These are phyloP conservation scores for Acrocephalus kingi DNA, from an alignment of 2,113 vertebrate species.

Conservation along the genomic window DNA sequence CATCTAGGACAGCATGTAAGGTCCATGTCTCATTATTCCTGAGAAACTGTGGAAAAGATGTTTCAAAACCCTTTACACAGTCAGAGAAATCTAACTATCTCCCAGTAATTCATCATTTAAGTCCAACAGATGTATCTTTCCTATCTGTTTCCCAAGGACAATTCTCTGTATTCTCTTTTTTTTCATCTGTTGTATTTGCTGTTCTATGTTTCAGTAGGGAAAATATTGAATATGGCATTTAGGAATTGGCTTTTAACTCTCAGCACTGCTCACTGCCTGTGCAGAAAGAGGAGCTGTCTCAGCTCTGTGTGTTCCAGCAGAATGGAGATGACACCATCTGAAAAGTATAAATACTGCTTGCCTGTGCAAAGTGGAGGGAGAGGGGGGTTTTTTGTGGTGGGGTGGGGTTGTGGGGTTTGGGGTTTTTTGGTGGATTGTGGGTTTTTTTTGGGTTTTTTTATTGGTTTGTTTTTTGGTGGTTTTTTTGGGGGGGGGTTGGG, in stretches of 20 bases:
- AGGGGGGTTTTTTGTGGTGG: no score
- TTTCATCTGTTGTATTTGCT: background rate
- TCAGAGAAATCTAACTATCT: background rate
- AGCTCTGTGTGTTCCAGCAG: background rate
- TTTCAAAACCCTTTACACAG: background rate
- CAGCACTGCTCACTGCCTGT: background rate
- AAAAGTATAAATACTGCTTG: background rate
- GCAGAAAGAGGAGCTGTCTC: background rate
- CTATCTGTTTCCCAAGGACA: background rate
- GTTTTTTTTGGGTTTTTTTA: background rate
- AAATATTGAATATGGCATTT: background rate
- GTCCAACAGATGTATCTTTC: background rate
- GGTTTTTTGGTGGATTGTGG: no score
- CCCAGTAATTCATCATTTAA: background rate
- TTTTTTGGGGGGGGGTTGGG: no score
- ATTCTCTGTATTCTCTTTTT: background rate
- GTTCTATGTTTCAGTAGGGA: background rate
- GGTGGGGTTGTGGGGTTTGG: background rate
- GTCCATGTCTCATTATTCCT: background rate
- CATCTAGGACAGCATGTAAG: background rate
- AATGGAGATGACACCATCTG: background rate
- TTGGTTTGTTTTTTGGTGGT: no score
- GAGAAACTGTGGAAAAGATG: background rate
- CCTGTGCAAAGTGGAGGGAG: background rate
- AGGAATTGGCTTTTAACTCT: background rate